Evolutionary conservation across 2,113 vertebrate species (phyloP).

Genomic region (Lamprologus lemairii): DNA sequence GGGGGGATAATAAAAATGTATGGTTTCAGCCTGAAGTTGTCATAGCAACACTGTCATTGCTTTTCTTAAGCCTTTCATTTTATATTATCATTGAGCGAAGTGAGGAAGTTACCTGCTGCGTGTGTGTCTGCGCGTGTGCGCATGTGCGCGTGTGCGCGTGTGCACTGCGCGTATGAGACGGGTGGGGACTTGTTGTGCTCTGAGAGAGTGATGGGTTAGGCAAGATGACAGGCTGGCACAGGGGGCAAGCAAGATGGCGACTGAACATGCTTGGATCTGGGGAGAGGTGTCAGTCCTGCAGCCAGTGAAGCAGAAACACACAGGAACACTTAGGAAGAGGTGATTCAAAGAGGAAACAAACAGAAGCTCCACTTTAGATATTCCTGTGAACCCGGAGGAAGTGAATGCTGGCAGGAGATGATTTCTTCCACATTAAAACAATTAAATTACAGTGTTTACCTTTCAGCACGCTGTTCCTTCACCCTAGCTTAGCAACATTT

Average conservation of each 20-base stretch:
- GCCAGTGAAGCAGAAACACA: slow-evolving; percentile 65
- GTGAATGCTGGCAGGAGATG: neutral
- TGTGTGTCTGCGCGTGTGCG: neutral
- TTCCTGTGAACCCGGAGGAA: slow-evolving; percentile 5
- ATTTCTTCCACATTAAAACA: neutral
- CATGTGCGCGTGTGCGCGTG: neutral
- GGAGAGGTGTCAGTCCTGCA: slow-evolving; percentile 67
- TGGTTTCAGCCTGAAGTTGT: slow-evolving; percentile 14
- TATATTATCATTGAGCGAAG: slow-evolving; percentile 28
- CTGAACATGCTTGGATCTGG: slow-evolving; percentile 64
- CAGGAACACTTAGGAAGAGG: slow-evolving; percentile 54
- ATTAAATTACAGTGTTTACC: neutral
- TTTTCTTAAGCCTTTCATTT: slow-evolving; percentile 42
- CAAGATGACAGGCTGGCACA: slow-evolving; percentile 68
- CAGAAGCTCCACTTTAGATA: slow-evolving; percentile 34
- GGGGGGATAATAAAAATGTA: neutral
- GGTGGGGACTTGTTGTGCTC: slow-evolving; percentile 54
- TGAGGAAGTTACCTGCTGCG: slow-evolving; percentile 9
- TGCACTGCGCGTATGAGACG: neutral
- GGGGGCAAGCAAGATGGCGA: slow-evolving; percentile 59
- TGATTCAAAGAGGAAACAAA: slow-evolving; percentile 57
- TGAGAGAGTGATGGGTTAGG: slow-evolving; percentile 60
- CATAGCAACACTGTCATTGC: slow-evolving; percentile 39
- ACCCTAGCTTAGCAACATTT: neutral
- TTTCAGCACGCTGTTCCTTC: neutral